Evolutionary conservation across 2,888 invertebrate genomes (phyloP).

Genomic region (Drosophila planitibia): DNA sequence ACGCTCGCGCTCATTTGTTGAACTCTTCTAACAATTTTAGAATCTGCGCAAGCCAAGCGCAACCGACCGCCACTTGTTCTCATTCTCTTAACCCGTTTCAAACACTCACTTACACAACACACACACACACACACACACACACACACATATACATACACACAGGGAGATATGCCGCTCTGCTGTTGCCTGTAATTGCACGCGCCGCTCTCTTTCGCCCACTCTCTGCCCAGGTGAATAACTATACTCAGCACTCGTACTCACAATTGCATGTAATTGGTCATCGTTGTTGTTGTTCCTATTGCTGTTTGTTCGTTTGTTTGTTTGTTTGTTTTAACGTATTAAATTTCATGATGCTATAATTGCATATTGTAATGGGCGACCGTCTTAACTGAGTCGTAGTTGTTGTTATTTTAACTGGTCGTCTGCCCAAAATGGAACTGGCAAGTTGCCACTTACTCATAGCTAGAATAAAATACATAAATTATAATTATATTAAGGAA

Average conservation of each 20-base stretch:
- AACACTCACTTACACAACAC: constrained; percentile 44
- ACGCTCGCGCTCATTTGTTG: constrained; percentile 45
- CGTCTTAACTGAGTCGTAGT: constrained; percentile 30
- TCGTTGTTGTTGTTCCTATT: constrained; percentile 26
- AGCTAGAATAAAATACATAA: constrained; percentile 21
- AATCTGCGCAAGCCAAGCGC: constrained; percentile 77
- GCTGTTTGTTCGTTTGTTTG: constrained; percentile 40
- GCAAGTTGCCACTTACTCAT: constrained; percentile 32
- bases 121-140: constrained; percentile 3
- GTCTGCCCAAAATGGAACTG: constrained; percentile 50
- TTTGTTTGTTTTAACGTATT: constrained; percentile 70
- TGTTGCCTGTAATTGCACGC: constrained; percentile 27
- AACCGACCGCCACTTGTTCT: constrained; percentile 74
- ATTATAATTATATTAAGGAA: constrained; percentile 29
- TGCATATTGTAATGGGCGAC: constrained; percentile 66
- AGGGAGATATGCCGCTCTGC: constrained; percentile 17
- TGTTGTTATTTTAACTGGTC: constrained; percentile 29
- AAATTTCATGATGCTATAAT: constrained; percentile 78
- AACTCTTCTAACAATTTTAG: constrained; percentile 79
- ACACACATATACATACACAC: background rate
- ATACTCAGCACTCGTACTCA: constrained; percentile 45
- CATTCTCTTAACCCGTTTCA: constrained; percentile 78
- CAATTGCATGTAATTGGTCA: constrained; percentile 72
- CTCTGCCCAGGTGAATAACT: constrained; percentile 49
- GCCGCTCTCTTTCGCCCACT: constrained; percentile 48